Evolutionary conservation across 2,797 vertebrate genomes (phyloP).

Genomic region (Syngnathus rostellatus): DNA sequence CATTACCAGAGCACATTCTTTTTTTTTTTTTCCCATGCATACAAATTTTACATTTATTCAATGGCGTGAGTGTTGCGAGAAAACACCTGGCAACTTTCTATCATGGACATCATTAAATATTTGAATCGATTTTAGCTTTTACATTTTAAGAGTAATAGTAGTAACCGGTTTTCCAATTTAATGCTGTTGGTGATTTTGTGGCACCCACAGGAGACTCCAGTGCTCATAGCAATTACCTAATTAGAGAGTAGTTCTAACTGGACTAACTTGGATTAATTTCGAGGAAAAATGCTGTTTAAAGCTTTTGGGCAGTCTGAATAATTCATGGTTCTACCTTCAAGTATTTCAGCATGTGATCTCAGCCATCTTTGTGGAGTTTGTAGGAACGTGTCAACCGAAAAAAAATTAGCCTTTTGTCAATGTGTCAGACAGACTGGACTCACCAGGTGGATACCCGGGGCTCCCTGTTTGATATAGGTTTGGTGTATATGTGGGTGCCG

Average conservation of each 20-base stretch:
- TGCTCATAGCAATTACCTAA: neutral
- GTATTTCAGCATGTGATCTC: neutral
- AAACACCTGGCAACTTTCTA: too few relatives aligned
- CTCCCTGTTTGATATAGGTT: constrained; percentile 94
- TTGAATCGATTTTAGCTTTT: neutral
- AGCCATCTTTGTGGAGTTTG: constrained; percentile 1
- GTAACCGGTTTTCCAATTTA: neutral
- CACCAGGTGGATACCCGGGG: constrained; percentile 96
- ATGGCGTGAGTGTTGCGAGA: too few relatives aligned
- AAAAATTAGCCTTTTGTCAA: neutral
- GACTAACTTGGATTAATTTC: neutral
- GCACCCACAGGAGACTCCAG: neutral
- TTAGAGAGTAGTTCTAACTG: neutral
- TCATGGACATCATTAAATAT: neutral
- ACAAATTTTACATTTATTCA: too few relatives aligned
- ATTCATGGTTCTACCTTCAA: neutral
- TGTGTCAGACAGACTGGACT: constrained; percentile 26
- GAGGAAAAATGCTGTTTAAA: neutral
- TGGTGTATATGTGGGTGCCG: constrained; percentile 90
- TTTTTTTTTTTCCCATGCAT: too few relatives aligned
- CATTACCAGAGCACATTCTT: neutral
- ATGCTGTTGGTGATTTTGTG: neutral
- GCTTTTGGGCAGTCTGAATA: neutral
- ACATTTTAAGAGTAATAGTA: neutral
- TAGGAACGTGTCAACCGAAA: neutral